phyloP scores from a whole-genome alignment of 1,140 invertebrate genomes.

The Orius laevigatus region DNA sequence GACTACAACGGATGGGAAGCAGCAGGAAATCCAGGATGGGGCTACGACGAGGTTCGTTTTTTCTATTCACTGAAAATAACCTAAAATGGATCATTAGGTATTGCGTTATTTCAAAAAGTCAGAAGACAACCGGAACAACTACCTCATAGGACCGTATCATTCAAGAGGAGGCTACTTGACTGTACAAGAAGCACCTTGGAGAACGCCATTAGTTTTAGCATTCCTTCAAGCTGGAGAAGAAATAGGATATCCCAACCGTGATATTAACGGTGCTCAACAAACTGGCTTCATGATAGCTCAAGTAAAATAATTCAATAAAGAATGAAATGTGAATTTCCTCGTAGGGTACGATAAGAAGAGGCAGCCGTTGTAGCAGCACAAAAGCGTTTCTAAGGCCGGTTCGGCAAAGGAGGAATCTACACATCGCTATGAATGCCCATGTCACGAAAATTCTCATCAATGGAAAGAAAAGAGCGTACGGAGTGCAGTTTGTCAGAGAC shows the following conservation, averaged over 20 bases:
- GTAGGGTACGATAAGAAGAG: conserved; percentile 63
- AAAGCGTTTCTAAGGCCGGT: conserved; percentile 75
- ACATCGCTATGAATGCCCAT: conserved; percentile 59
- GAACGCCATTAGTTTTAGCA: conserved; percentile 57
- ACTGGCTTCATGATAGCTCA: conserved; percentile 78
- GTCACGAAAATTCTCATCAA: conserved; percentile 55
- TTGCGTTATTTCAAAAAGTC: conserved; percentile 81
- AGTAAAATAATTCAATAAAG: conserved; percentile 14
- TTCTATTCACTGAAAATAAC: too few relatives aligned
- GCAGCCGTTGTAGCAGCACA: conserved; percentile 73
- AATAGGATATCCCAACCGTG: conserved; percentile 71
- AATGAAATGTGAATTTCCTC: too few relatives aligned
- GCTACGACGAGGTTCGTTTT: conserved; percentile 47
- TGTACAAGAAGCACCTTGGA: conserved; percentile 70
- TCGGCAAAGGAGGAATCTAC: conserved; percentile 57
- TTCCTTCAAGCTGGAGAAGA: conserved; percentile 75
- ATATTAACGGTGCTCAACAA: conserved; percentile 70
- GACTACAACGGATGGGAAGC: conserved; percentile 87
- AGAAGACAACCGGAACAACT: conserved; percentile 74
- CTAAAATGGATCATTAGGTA: too few relatives aligned
- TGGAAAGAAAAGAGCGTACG: conserved; percentile 48
- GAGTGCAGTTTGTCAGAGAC: conserved; percentile 56
- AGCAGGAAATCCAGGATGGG: conserved; percentile 75
- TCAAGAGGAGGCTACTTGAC: conserved; percentile 57
- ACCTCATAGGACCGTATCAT: conserved; percentile 52